Percentiles rank a stretch among this genome's conserved stretches.
phyloP scores from a whole-genome alignment of 2,797 vertebrate species.

The Catharus ustulatus region DNA sequence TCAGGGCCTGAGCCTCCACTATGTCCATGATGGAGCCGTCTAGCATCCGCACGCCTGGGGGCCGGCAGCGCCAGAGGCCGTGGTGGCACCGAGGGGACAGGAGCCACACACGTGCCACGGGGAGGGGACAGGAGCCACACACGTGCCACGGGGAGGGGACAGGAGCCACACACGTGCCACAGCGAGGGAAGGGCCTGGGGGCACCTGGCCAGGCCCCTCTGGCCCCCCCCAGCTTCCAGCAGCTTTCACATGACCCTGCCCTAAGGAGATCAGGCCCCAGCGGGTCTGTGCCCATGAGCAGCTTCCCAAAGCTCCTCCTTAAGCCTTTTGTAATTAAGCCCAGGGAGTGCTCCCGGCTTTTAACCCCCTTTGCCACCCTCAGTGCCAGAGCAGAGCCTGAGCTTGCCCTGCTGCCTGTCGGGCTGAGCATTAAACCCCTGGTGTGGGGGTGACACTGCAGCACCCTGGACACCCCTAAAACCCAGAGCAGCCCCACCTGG shows the following conservation, averaged over 20 bases:
- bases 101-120: too few species aligned
- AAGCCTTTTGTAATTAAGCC: constrained; percentile 1
- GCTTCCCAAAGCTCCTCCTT: background rate
- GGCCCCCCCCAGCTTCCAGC: accelerated
- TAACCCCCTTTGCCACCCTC: background rate
- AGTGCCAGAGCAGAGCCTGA: accelerated
- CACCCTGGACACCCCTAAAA: background rate
- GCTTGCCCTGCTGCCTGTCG: accelerated
- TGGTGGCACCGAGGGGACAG: background rate
- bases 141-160: background rate
- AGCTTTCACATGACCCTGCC: background rate
- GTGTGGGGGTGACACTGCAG: background rate
- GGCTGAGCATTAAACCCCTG: background rate
- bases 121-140: too few species aligned
- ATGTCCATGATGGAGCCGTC: constrained; percentile 87
- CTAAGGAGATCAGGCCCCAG: background rate
- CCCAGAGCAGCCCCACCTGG: background rate
- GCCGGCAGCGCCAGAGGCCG: background rate
- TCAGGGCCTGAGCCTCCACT: constrained; percentile 87
- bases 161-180: accelerated
- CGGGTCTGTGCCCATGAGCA: background rate
- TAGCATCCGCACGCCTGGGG: constrained; percentile 83
- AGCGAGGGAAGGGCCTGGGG: accelerated
- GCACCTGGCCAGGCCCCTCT: accelerated
- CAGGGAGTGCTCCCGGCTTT: background rate